A percentile compares a stretch with the other conserved stretches of the same genome.
phyloP scores from a whole-genome alignment of 2,888 invertebrate species.

The Folsomia manolachei region DNA sequence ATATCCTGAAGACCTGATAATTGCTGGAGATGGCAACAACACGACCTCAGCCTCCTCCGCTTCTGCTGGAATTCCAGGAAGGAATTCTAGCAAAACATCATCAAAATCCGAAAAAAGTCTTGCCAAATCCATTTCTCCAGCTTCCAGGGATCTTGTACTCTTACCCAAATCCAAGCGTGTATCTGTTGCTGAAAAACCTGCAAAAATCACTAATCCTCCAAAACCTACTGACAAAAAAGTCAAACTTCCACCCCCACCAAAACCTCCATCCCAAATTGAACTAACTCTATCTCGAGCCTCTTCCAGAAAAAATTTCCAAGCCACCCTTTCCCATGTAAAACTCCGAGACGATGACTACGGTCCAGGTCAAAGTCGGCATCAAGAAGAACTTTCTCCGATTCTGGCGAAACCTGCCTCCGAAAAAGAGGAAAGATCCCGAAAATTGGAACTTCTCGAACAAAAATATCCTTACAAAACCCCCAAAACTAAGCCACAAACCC shows the following conservation, averaged over 20 bases:
- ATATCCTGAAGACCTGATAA: not conserved
- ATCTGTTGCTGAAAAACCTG: too few species aligned
- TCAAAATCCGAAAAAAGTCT: too few species aligned
- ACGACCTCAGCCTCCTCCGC: not conserved
- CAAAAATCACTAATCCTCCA: too few species aligned
- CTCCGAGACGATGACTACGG: not conserved
- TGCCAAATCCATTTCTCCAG: too few species aligned
- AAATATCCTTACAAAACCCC: conserved; percentile 3
- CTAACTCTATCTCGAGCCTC: not conserved
- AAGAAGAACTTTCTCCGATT: not conserved
- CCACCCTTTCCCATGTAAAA: not conserved
- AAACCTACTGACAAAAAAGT: too few species aligned
- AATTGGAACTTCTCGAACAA: not conserved
- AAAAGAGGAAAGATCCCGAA: not conserved
- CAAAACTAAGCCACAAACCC: conserved; percentile 25
- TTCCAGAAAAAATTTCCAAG: conserved; percentile 5
- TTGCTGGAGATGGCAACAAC: not conserved
- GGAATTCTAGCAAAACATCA: too few species aligned
- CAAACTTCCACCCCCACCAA: too few species aligned
- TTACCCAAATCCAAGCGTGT: too few species aligned
- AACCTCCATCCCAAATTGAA: not conserved
- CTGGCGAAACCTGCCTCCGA: not conserved
- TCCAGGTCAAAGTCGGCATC: too few species aligned
- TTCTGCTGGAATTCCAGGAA: too few species aligned
- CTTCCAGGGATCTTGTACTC: too few species aligned